Evolutionary conservation across 1,140 invertebrate species (phyloP), one percentile per base, ranked within the genome.

Genomic region (Saccostrea glomerata): DNA sequence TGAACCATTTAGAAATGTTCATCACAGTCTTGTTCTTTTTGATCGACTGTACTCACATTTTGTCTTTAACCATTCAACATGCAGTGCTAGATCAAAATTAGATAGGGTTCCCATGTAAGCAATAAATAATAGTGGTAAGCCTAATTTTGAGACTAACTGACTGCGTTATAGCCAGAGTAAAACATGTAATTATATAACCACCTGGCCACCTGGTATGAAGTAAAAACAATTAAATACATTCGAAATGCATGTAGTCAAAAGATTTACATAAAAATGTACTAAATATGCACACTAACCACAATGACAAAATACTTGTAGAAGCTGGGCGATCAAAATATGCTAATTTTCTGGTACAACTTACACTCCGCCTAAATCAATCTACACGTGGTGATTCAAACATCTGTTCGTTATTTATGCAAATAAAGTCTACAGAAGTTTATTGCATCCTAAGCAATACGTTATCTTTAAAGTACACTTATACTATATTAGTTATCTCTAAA

Each of bases 401-500:
- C 70, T 77, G 70, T 77, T 77, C 25, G 11, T 77, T 77, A 77
- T 25, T 77, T 77, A 77, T 77, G 70, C 30, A 77, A 77, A 77
- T 77, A 25, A 77, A 73, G 70, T 77, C 70, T 11, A 77, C 25
- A 25, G 70, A 12, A 77, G 70, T 77, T 77, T 77, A 77, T 77
- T 77, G 70, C 70, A 77, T 77, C 70, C 70, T 77, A 36, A 77
- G 25, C 70, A 77, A 77, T 77, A 77, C 70, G 70, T 77, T 77
- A 77, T 77, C 70, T 77, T 25, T 77, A 77, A 77, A 77, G 70
- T 77, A 77, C 70, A 77, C 70, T 2, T 77, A 77, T 77, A 77
- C 70, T 77, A 77, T 77, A 77, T 77, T 30, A 73, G 66, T 23
- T 30, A 3, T 73, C 25, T 30, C 25, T 36, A 15, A 20, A 36